Base-by-base conservation (phyloP, 2,797 vertebrate species). In the Calcarius lapponicus region DNA sequence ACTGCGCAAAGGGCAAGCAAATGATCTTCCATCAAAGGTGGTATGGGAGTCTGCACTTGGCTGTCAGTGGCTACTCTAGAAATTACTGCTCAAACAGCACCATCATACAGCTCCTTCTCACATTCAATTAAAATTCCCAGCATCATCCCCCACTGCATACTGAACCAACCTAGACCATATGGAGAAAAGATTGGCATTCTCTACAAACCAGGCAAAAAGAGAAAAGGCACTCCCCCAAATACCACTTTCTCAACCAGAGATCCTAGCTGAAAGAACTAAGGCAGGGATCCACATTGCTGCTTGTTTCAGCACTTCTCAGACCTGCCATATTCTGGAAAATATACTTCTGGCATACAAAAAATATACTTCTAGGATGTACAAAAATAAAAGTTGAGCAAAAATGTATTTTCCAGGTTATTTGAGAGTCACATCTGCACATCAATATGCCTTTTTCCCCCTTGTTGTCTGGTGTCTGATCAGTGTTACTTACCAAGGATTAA, bases 101-200 rank as follows among this genome's bases (percentile, higher is more conserved):
- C 28, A 53, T 50, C 34, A 72, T 18, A 7, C 45, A 89, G 34
- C 21, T 42, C 24, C 32, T 78, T 50, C 67, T 64, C 10, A 43
- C 15, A 40, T 0, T 4, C 24, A 62, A n/a, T 8, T 16, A 32
- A 28, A 88, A 74, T 26, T 51, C n/a, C 10, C n/a, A 62, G 25
- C 18, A 66, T 6, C 9, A 2, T 28, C 8, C 11, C 28, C 9
- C 1, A 3, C 15, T 7, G 1, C 25, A 66, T 15, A 43, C 13
- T 13, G 20, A 47, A 56, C 28, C 32, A 51, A 14, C 32, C 26
- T 9, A 21, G 12, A 20, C 32, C 32, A 54, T 8, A 9, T 1
- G 8, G 32, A 26, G 8, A 70, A 10, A 60, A 73, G 28, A 61
- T 0, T 36, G 12, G 6, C 9, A 54, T 40, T 48, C 43, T 19